Evolutionary conservation across 2,797 vertebrate genomes (phyloP), one percentile per base, ranked within the genome.

Genomic region (Ctenochaetus hawaiiensis): DNA sequence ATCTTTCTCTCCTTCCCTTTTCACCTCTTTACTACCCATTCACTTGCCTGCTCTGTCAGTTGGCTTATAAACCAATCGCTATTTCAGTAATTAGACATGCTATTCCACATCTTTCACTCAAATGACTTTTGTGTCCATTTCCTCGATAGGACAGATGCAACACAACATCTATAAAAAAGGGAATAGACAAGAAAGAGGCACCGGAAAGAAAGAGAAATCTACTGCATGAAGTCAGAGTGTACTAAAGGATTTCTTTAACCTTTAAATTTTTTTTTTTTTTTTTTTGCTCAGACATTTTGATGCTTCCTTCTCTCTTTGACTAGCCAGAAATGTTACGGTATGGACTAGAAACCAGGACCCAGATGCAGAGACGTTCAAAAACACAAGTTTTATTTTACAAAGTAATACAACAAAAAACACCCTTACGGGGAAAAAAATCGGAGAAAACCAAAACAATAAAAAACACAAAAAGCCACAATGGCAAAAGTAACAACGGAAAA

Each of bases 1-100:
- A 82, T 87, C 82, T 82, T 83, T 89, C 80, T 69, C 86, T 91
- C 82, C 89, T 75, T 89, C 87, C 84, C 75, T 20, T 59, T 74
- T 80, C 88, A 73, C 86, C 85, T 90, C 87, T 88, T 73, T 91
- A 80, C 90, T 84, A 88, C 84, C 87, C 74, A 89, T 85, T 87
- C 69, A 78, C 86, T 90, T 78, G 82, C 67, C 87, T 87, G 83
- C 76, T 76, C 69, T 63, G 54, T 81, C 68, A 41, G 51, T 18
- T 67, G 58, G 68, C 77, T 77, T 73, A 73, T 54, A 67, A 71
- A 83, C 23, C 69, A 80, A 56, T 53, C 26, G 43, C 73, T 75
- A 68, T 85, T 78, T 49, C 77, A 13, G 57, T 71, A 77, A 90
- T 86, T 82, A 85, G 84, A 61, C 43, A 67, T 20, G 52, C 52